Conservation (phyloP, 2,113 vertebrate species). For the Eira barbara region DNA sequence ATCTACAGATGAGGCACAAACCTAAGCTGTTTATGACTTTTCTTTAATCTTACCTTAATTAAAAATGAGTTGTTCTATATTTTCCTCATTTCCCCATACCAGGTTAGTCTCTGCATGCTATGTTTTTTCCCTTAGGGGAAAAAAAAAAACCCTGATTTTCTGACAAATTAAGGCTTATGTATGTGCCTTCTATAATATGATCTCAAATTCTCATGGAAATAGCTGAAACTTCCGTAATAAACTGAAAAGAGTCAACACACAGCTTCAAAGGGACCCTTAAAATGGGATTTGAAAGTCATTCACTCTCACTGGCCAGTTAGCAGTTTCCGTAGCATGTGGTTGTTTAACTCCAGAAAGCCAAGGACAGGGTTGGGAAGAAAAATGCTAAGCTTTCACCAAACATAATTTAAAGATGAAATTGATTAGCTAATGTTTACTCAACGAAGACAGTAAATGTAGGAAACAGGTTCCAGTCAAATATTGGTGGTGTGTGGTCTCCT, state of each 20-base stretch:
- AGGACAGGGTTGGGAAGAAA: neutral
- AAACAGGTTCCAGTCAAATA: neutral
- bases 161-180: neutral
- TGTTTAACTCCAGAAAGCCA: neutral
- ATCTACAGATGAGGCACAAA: neutral
- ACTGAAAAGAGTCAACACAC: neutral
- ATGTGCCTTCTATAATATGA: neutral
- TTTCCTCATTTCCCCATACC: neutral
- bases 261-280: neutral
- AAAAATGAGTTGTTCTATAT: neutral
- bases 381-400: neutral
- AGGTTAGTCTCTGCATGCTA: neutral
- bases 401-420: neutral
- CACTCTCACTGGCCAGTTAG: neutral
- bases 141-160: neutral
- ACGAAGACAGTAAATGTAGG: neutral
- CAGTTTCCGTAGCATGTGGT: neutral
- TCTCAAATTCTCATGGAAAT: neutral
- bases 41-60: neutral
- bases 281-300: neutral
- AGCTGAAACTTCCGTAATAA: neutral
- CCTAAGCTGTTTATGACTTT: neutral
- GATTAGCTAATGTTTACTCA: neutral
- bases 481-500: neutral
- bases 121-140: neutral